Percentiles rank a stretch among this genome's conserved stretches.
These are phyloP conservation scores for Phenacoccus solenopsis DNA, from an alignment of 1,140 invertebrate species.

Conservation along the genomic window DNA sequence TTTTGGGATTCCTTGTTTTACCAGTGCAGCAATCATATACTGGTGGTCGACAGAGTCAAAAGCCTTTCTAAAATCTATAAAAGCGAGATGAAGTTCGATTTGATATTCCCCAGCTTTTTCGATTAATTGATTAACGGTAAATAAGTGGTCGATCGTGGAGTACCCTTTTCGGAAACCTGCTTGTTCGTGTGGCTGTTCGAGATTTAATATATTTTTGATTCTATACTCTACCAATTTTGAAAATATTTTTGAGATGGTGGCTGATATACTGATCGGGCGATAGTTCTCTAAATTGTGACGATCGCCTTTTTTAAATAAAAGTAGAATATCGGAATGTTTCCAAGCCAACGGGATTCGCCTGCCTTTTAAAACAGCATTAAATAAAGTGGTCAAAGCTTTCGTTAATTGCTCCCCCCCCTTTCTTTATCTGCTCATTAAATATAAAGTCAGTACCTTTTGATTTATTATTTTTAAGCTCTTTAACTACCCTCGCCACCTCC, in stretches of 20 bases:
- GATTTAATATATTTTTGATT: conserved; percentile 11
- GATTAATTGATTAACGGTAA: conserved; percentile 5
- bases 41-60: background rate
- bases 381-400: conserved; percentile 1
- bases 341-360: conserved; percentile 27
- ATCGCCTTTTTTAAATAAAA: conserved; percentile 30
- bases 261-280: conserved; percentile 30
- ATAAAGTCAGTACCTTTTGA: conserved; percentile 8
- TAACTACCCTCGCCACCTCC: background rate
- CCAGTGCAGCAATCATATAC: background rate
- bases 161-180: conserved; percentile 13
- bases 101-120: background rate
- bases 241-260: conserved; percentile 26
- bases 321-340: conserved; percentile 28
- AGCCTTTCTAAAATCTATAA: conserved; percentile 18
- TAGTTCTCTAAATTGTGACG: conserved; percentile 29
- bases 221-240: conserved; percentile 11
- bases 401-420: background rate
- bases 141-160: conserved; percentile 13
- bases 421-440: conserved; percentile 16
- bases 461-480: conserved; percentile 1
- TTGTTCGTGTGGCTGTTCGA: background rate
- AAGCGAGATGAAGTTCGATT: conserved; percentile 8
- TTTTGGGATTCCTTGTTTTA: background rate
- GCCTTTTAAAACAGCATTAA: conserved; percentile 20